These are phyloP conservation scores for Drosophila eugracilis DNA, from an alignment of 1,140 invertebrate genomes.

Conservation along the genomic window DNA sequence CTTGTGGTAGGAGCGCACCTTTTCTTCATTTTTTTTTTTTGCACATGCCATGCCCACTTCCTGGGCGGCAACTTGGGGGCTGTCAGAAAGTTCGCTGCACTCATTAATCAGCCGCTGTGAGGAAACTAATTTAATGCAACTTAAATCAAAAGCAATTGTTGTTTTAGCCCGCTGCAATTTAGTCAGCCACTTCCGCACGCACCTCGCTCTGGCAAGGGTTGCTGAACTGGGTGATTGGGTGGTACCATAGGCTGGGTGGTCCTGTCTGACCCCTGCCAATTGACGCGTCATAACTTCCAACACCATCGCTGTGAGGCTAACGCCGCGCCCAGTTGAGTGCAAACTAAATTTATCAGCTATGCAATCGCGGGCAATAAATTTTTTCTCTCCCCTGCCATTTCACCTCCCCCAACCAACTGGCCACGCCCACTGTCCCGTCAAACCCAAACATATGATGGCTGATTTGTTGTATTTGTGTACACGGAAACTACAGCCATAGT, in stretches of 20 bases:
- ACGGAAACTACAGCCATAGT: background rate
- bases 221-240: slow-evolving; percentile 2
- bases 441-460: slow-evolving; percentile 52
- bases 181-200: slow-evolving; percentile 64
- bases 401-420: background rate
- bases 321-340: slow-evolving; percentile 48
- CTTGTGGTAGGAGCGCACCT: slow-evolving; percentile 11
- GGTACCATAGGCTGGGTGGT: background rate
- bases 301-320: slow-evolving; percentile 23
- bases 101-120: slow-evolving; percentile 57
- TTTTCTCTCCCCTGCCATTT: slow-evolving; percentile 6
- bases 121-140: slow-evolving; percentile 69
- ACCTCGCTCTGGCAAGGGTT: slow-evolving; percentile 8
- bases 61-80: slow-evolving; percentile 12
- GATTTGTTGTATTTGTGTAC: slow-evolving; percentile 6
- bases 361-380: slow-evolving; percentile 76
- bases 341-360: slow-evolving; percentile 78
- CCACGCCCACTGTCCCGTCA: slow-evolving; percentile 37
- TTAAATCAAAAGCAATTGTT: slow-evolving; percentile 68
- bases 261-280: slow-evolving; percentile 13
- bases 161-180: slow-evolving; percentile 58
- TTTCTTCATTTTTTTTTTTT: too few species aligned
- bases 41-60: slow-evolving; percentile 9
- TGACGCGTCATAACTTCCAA: slow-evolving; percentile 67
- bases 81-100: slow-evolving; percentile 38